Conservation (phyloP, 2,888 invertebrate species). For the Phanerotoma sp. region DNA sequence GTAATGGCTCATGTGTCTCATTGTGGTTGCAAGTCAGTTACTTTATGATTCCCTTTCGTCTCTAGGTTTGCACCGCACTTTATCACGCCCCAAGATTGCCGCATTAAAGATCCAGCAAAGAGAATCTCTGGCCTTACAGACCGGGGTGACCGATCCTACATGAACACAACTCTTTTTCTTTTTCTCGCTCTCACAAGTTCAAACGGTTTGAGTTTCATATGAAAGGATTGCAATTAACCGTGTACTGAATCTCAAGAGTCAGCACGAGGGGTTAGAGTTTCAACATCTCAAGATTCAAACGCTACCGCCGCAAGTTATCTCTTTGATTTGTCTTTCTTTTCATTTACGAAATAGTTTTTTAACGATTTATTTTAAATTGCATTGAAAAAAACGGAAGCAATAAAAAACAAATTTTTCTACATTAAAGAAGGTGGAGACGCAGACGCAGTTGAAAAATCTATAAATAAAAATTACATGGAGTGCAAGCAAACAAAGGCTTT, state of each 20-base stretch:
- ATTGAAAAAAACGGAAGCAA: neutral
- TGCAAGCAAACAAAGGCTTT: neutral
- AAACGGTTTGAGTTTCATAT: conserved; percentile 11
- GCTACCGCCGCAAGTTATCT: conserved; percentile 8
- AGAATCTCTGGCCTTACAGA: conserved; percentile 40
- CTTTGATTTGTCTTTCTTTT: conserved; percentile 15
- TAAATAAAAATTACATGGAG: neutral
- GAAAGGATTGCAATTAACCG: conserved; percentile 32
- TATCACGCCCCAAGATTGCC: conserved; percentile 57
- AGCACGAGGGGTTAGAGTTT: neutral
- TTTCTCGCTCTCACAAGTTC: conserved; percentile 4
- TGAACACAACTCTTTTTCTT: neutral
- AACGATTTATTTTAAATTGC: too few relatives aligned
- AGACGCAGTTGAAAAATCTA: neutral
- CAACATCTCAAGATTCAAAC: conserved; percentile 14
- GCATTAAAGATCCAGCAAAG: conserved; percentile 58
- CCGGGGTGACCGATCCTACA: conserved; percentile 23
- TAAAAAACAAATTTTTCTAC: neutral
- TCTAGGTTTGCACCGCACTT: conserved; percentile 51
- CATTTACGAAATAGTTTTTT: neutral
- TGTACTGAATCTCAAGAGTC: conserved; percentile 14
- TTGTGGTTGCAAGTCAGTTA: conserved; percentile 37
- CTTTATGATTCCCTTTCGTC: conserved; percentile 55
- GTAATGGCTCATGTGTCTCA: conserved; percentile 45
- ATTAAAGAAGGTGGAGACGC: too few relatives aligned